Conservation (phyloP, 2,113 vertebrate genomes). For the Hiodon alosoides region DNA sequence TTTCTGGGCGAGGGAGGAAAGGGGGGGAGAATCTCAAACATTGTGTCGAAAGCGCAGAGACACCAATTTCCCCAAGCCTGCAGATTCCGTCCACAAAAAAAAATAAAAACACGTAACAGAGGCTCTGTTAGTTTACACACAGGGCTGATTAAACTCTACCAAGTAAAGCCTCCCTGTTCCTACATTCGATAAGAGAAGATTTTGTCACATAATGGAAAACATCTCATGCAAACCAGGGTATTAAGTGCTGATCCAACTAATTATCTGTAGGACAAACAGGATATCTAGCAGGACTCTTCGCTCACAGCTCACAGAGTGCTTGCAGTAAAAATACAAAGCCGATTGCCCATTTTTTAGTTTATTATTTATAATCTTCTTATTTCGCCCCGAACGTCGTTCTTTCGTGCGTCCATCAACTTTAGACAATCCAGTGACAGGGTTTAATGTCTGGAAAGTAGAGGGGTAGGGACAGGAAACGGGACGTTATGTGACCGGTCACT, state of each 20-base stretch:
- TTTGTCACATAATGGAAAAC: slow-evolving; percentile 44
- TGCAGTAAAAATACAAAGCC: background rate
- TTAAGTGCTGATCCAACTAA: slow-evolving; percentile 53
- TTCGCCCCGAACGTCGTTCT: slow-evolving; percentile 59
- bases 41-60: slow-evolving; percentile 35
- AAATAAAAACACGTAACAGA: slow-evolving; percentile 36
- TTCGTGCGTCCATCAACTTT: slow-evolving; percentile 64
- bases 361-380: slow-evolving; percentile 63
- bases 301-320: slow-evolving; percentile 32
- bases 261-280: slow-evolving; percentile 45
- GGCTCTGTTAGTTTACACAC: slow-evolving; percentile 56
- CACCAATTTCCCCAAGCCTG: background rate
- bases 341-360: slow-evolving; percentile 49
- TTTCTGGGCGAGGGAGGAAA: background rate
- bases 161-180: slow-evolving; percentile 31
- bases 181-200: slow-evolving; percentile 46
- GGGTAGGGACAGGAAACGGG: background rate
- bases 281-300: slow-evolving; percentile 51
- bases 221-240: slow-evolving; percentile 44
- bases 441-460: slow-evolving; percentile 36
- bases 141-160: slow-evolving; percentile 55
- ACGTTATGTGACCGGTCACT: background rate
- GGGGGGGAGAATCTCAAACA: background rate
- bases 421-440: slow-evolving; percentile 45
- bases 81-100: slow-evolving; percentile 40